A percentile compares a stretch with the other conserved stretches of the same genome.
Evolutionary conservation across 2,797 vertebrate species (phyloP).

Genomic region (Menidia menidia): DNA sequence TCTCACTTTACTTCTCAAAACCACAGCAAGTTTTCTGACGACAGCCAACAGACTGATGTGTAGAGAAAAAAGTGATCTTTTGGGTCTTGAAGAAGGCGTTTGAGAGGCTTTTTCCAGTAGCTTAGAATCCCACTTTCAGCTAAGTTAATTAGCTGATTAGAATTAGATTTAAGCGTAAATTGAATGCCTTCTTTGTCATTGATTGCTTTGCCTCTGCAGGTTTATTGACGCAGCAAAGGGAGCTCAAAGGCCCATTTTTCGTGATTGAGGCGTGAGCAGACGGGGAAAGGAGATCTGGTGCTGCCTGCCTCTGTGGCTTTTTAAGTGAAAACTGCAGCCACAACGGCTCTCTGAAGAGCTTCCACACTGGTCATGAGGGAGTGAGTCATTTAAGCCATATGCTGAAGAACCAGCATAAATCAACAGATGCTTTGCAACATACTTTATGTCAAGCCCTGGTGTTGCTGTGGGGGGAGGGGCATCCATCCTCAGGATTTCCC

Average conservation of each 20-base stretch:
- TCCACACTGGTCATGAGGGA: slow-evolving; percentile 39
- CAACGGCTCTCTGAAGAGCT: slow-evolving; percentile 37
- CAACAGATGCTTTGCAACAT: slow-evolving; percentile 69
- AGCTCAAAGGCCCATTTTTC: slow-evolving; percentile 18
- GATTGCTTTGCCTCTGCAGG: slow-evolving; percentile 63
- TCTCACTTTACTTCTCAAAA: slow-evolving; percentile 9
- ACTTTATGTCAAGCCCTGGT: slow-evolving; percentile 60
- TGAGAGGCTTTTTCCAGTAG: slow-evolving; percentile 37
- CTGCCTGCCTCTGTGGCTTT: neutral
- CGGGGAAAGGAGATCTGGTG: neutral
- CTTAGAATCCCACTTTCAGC: slow-evolving; percentile 61
- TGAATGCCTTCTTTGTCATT: slow-evolving; percentile 72
- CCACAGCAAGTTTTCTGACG: neutral
- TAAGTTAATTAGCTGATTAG: slow-evolving; percentile 77
- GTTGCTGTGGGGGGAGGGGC: slow-evolving; percentile 30
- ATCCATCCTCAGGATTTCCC: slow-evolving; percentile 55
- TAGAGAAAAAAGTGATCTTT: slow-evolving; percentile 51
- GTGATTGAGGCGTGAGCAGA: slow-evolving; percentile 28
- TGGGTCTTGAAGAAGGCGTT: slow-evolving; percentile 45
- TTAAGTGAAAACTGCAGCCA: slow-evolving; percentile 22
- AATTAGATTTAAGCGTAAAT: slow-evolving; percentile 68
- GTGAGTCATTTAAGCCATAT: slow-evolving; percentile 63
- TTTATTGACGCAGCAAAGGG: slow-evolving; percentile 56
- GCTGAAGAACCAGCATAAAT: slow-evolving; percentile 65
- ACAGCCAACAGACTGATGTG: slow-evolving; percentile 28